Conservation (phyloP, 2,113 vertebrate species). For the Uropsilus gracilis region DNA sequence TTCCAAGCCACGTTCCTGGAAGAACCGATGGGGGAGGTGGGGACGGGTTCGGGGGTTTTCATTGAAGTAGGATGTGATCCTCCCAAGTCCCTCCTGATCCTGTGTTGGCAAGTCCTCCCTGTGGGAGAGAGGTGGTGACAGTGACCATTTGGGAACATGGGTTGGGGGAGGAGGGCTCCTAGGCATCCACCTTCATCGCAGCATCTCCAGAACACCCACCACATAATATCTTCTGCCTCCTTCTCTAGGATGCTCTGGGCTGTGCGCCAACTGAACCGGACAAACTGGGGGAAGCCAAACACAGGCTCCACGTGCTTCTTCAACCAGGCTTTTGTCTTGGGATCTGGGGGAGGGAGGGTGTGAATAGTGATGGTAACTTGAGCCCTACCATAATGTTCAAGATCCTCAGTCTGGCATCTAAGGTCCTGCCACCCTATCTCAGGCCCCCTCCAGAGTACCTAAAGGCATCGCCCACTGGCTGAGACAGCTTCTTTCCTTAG, state of each 20-base stretch:
- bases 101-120: constrained; percentile 89
- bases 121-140: constrained; percentile 1
- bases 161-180: fast-evolving
- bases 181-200: not conserved
- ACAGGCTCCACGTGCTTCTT: constrained; percentile 90
- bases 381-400: not conserved
- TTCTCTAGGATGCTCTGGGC: constrained; percentile 91
- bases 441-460: not conserved
- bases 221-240: constrained; percentile 88
- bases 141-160: not conserved
- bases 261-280: constrained; percentile 95
- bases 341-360: constrained; percentile 85
- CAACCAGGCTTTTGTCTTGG: constrained; percentile 95
- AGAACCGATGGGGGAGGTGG: constrained; percentile 87
- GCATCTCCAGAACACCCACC: constrained; percentile 79
- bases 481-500: not conserved
- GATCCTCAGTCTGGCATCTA: not conserved
- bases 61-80: constrained; percentile 75
- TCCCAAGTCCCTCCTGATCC: constrained; percentile 66
- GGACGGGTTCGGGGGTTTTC: not conserved
- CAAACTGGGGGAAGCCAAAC: constrained; percentile 94
- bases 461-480: not conserved
- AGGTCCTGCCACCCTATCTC: not conserved
- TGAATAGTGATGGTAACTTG: not conserved
- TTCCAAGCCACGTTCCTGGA: constrained; percentile 90